Evolutionary conservation across 2,113 vertebrate genomes (phyloP).

Genomic region (Poeciliopsis occidentalis): DNA sequence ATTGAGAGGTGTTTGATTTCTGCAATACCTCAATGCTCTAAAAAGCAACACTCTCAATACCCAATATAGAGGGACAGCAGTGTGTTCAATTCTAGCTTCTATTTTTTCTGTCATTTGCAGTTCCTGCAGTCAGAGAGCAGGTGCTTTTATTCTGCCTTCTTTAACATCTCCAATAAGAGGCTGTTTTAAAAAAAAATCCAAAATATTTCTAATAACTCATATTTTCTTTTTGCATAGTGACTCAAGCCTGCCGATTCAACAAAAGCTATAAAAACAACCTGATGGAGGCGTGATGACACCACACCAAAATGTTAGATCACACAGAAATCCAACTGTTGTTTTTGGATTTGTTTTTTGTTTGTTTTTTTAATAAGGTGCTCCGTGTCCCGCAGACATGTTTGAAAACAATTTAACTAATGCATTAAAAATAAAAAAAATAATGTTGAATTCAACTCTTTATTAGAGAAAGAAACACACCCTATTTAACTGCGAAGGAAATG

Average conservation of each 20-base stretch:
- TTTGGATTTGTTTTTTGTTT: too few species aligned
- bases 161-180: not conserved
- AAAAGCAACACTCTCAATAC: not conserved
- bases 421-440: not conserved
- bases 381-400: not conserved
- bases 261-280: not conserved
- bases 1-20: conserved; percentile 5
- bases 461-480: not conserved
- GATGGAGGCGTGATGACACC: not conserved
- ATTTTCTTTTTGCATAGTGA: not conserved
- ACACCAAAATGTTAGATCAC: not conserved
- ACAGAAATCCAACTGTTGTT: not conserved
- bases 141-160: not conserved
- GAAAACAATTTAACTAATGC: not conserved
- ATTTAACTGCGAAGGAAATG: not conserved
- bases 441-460: not conserved
- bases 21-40: conserved; percentile 9
- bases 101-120: conserved; percentile 15
- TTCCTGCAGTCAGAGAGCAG: not conserved
- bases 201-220: not conserved
- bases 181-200: not conserved
- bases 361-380: not conserved
- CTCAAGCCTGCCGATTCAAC: not conserved
- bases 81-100: conserved; percentile 30
- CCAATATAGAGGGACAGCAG: conserved; percentile 21